Evolutionary conservation across 2,888 invertebrate species (phyloP).

Genomic region (Zaprionus bogoriensis): DNA sequence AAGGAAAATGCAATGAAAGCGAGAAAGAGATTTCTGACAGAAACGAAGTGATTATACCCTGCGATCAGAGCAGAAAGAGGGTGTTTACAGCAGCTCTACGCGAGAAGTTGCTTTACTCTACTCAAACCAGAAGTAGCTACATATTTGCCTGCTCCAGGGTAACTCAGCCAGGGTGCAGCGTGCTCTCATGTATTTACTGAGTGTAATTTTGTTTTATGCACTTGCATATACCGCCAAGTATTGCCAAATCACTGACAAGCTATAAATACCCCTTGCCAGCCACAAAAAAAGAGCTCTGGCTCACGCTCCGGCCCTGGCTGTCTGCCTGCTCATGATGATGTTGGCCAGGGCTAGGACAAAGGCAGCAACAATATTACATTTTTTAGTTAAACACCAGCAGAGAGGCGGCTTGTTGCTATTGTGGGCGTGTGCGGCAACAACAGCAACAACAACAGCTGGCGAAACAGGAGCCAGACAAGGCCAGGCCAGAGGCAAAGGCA

Average conservation of each 20-base stretch:
- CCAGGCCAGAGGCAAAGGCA: slow-evolving; percentile 24
- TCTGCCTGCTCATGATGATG: slow-evolving; percentile 44
- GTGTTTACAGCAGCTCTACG: too few species aligned
- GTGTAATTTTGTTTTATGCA: background rate
- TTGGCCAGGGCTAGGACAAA: slow-evolving; percentile 33
- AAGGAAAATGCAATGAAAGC: slow-evolving; percentile 19
- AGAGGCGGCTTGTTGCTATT: slow-evolving; percentile 38
- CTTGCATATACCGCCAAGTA: background rate
- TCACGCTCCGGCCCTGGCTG: slow-evolving; percentile 33
- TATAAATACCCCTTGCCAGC: slow-evolving; percentile 22
- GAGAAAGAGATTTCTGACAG: background rate
- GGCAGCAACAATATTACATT: slow-evolving; percentile 50
- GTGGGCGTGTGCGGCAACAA: slow-evolving; percentile 38
- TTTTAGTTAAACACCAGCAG: slow-evolving; percentile 51
- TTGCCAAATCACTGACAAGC: slow-evolving; percentile 23
- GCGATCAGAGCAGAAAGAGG: background rate
- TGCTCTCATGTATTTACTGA: too few species aligned
- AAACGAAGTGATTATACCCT: slow-evolving; percentile 15
- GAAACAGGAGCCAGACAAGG: background rate
- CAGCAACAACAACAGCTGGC: slow-evolving; percentile 14
- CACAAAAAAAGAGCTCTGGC: slow-evolving; percentile 25
- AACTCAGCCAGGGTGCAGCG: too few species aligned
- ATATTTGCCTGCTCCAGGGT: too few species aligned
- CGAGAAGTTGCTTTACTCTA: too few species aligned
- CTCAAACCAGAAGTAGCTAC: too few species aligned